A percentile compares a stretch with the other conserved stretches of the same genome.
Conservation (phyloP, 2,888 invertebrate genomes). For the Cybosia mesomella region DNA sequence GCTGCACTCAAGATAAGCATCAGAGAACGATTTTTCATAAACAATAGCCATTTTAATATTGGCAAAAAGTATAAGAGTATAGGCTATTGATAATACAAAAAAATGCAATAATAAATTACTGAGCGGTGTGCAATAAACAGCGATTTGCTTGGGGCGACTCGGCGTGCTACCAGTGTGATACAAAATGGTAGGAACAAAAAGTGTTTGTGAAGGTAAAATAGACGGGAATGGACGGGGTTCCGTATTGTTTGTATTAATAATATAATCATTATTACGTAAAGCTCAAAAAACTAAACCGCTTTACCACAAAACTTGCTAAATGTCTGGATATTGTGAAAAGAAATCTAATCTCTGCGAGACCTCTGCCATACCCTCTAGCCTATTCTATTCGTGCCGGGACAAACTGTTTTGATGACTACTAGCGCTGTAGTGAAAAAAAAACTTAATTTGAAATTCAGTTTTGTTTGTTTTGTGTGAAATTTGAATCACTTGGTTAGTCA, state of each 20-base stretch:
- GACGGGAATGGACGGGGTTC: slow-evolving; percentile 31
- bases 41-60: slow-evolving; percentile 86
- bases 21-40: slow-evolving; percentile 82
- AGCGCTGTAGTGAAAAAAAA: no score
- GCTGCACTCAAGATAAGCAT: slow-evolving; percentile 74
- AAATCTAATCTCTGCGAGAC: no score
- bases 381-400: no score
- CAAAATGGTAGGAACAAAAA: slow-evolving; percentile 59
- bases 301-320: no score
- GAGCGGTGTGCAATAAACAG: slow-evolving; percentile 83
- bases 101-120: slow-evolving; percentile 86
- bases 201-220: slow-evolving; percentile 35
- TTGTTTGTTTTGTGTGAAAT: no score
- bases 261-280: not conserved
- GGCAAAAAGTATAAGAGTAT: slow-evolving; percentile 78
- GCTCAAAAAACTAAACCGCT: no score
- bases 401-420: no score
- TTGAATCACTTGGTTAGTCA: no score
- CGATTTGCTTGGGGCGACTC: slow-evolving; percentile 85
- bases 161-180: slow-evolving; percentile 80
- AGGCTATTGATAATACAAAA: slow-evolving; percentile 86
- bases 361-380: no score
- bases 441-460: no score
- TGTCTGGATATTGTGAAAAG: no score
- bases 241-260: slow-evolving; percentile 14